Evolutionary conservation across 2,797 vertebrate genomes (phyloP).

Genomic region (Acipenser transmontanus): DNA sequence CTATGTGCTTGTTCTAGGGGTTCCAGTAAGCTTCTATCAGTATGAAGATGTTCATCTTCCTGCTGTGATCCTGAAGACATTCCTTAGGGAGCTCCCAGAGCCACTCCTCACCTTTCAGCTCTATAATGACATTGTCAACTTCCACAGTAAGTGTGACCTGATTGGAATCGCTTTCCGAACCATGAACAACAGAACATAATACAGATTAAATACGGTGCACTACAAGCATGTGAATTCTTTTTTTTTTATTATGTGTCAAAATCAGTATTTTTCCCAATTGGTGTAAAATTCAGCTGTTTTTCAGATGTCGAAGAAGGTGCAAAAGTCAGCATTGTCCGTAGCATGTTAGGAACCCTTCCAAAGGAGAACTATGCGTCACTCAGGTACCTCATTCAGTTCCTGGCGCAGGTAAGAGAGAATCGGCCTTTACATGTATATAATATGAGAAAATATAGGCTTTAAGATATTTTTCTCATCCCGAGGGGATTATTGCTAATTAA

Average conservation of each 20-base stretch:
- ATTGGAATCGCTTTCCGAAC: too few species aligned
- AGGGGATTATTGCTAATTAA: too few species aligned
- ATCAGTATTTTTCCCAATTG: too few species aligned
- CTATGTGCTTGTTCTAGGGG: constrained; percentile 50
- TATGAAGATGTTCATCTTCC: constrained; percentile 85
- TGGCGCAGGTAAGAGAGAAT: constrained; percentile 52
- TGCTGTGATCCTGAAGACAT: constrained; percentile 92
- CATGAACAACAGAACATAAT: too few species aligned
- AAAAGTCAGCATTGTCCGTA: constrained; percentile 58
- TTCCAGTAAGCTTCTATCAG: constrained; percentile 67
- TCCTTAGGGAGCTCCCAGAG: constrained; percentile 88
- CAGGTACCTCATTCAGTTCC: constrained; percentile 68
- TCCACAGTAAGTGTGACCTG: constrained; percentile 65
- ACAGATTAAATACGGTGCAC: too few species aligned
- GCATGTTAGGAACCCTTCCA: constrained; percentile 70
- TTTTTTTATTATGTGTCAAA: too few species aligned
- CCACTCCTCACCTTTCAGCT: constrained; percentile 87
- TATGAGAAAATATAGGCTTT: too few species aligned
- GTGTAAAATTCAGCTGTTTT: neutral
- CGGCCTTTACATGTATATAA: too few species aligned
- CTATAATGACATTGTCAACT: constrained; percentile 84
- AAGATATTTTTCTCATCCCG: too few species aligned
- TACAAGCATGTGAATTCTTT: too few species aligned
- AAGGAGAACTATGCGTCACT: constrained; percentile 83
- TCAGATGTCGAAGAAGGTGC: constrained; percentile 47